Percentiles rank a stretch among this genome's conserved stretches.
These are phyloP conservation scores for Microtus montanus DNA, from an alignment of 2,113 vertebrate genomes.

Conservation along the genomic window DNA sequence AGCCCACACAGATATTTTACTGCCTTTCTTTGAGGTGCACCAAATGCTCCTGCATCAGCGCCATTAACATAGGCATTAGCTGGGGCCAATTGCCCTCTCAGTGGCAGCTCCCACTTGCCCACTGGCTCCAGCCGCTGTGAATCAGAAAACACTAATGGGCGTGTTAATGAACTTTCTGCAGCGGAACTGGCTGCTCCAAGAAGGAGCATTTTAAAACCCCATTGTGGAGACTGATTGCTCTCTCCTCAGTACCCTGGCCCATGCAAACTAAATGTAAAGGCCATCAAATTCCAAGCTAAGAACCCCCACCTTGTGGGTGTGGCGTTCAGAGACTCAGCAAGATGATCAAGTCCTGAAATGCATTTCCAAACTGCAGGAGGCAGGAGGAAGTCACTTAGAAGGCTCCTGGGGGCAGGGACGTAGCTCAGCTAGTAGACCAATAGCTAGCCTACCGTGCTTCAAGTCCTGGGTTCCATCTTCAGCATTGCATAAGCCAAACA, in stretches of 20 bases:
- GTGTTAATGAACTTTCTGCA: conserved; percentile 84
- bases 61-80: conserved; percentile 82
- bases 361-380: background rate
- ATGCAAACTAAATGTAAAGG: background rate
- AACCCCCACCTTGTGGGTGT: background rate
- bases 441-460: background rate
- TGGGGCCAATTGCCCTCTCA: conserved; percentile 65
- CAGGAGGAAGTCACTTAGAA: conserved; percentile 75
- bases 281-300: background rate
- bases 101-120: conserved; percentile 69
- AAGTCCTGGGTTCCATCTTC: background rate
- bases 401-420: background rate
- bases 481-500: background rate
- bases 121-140: conserved; percentile 70
- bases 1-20: conserved; percentile 75
- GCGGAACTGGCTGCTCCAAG: conserved; percentile 58
- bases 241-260: background rate
- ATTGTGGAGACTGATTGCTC: conserved; percentile 13
- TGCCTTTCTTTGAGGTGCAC: conserved; percentile 72
- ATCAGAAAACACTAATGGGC: conserved; percentile 82
- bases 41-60: conserved; percentile 75
- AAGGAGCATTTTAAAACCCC: conserved; percentile 66
- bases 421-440: background rate
- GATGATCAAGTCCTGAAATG: background rate
- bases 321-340: background rate